Evolutionary conservation across 1,140 invertebrate species (phyloP).

Genomic region (Drosophila varians): DNA sequence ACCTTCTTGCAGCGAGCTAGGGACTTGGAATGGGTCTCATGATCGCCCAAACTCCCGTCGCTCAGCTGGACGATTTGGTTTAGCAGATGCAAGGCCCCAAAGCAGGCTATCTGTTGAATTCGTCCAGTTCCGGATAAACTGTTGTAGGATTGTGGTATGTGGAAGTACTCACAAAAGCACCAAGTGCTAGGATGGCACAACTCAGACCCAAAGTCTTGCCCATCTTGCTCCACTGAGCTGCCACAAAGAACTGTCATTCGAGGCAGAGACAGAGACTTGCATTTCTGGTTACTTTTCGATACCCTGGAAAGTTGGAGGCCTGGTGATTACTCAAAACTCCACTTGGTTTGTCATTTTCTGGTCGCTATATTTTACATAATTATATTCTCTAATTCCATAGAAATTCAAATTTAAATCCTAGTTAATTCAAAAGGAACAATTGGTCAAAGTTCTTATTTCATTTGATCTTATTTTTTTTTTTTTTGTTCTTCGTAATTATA

Average conservation of each 20-base stretch:
- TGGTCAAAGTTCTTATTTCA: neutral
- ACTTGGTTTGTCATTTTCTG: neutral
- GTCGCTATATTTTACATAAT: constrained; percentile 9
- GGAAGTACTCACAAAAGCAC: constrained; percentile 45
- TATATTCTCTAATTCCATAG: too few relatives aligned
- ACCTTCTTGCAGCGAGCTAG: constrained; percentile 4
- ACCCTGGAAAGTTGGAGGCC: neutral
- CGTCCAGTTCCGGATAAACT: neutral
- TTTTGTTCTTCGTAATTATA: neutral
- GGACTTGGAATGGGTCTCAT: neutral
- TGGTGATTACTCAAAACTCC: neutral
- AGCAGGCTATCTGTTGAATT: constrained; percentile 45
- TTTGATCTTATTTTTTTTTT: neutral
- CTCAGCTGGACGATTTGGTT: constrained; percentile 36
- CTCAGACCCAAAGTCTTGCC: constrained; percentile 38
- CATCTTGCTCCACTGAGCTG: constrained; percentile 34
- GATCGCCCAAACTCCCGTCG: neutral
- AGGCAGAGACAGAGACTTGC: neutral
- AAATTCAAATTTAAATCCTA: neutral
- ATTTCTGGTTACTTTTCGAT: neutral
- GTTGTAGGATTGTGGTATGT: neutral
- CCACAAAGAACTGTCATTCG: constrained; percentile 21
- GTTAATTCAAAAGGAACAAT: constrained; percentile 2
- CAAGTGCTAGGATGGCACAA: constrained; percentile 37
- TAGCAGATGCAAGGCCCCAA: constrained; percentile 50